Conservation (phyloP, 1,140 invertebrate species). For the Trichonephila clavata region DNA sequence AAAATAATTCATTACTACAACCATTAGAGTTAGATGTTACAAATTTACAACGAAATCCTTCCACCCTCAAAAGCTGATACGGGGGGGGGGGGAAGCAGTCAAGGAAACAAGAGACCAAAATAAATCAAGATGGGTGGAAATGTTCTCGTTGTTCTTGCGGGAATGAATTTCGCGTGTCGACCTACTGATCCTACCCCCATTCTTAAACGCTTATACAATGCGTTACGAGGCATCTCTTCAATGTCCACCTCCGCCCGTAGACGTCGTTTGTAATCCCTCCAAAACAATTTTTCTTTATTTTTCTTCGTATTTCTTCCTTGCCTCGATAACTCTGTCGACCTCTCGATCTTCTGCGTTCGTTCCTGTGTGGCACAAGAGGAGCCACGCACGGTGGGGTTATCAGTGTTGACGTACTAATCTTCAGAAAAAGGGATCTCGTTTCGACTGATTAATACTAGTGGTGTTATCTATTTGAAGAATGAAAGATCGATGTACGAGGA, state of each 20-base stretch:
- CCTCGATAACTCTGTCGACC: background rate
- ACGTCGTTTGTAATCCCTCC: constrained; percentile 53
- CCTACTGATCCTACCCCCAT: constrained; percentile 51
- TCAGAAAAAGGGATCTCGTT: background rate
- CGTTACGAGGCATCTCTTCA: constrained; percentile 48
- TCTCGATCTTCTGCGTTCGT: background rate
- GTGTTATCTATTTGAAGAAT: background rate
- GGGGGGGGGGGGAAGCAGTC: background rate
- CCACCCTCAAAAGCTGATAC: no score
- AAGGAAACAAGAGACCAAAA: background rate
- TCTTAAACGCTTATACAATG: constrained; percentile 62
- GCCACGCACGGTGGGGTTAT: background rate
- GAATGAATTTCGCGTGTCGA: constrained; percentile 15
- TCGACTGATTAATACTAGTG: background rate
- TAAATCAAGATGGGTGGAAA: background rate
- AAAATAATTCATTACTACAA: no score
- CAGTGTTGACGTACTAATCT: constrained; percentile 16
- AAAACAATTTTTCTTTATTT: background rate
- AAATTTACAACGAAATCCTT: no score
- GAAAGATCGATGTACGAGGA: background rate
- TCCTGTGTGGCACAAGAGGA: background rate
- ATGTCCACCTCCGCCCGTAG: constrained; percentile 54
- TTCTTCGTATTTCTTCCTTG: background rate
- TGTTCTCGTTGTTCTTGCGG: background rate
- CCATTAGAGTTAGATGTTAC: no score